Evolutionary conservation across 2,888 invertebrate species (phyloP), one percentile per base, ranked within the genome.

Genomic region (Pherbina coryleti): DNA sequence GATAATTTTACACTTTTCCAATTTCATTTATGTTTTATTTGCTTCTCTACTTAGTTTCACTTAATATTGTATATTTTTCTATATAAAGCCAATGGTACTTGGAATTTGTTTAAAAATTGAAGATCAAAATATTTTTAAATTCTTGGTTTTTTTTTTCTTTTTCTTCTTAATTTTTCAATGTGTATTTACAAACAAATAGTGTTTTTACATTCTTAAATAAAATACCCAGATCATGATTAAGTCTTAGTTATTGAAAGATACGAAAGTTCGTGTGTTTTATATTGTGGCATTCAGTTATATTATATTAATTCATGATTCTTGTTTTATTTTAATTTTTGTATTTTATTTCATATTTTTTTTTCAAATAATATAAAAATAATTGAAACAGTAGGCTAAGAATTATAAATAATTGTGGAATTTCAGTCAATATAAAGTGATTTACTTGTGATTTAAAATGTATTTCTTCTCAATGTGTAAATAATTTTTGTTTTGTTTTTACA

Each of bases 401-500:
- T 49, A 44, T 62, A 73, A 73, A 62, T 73, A 73, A 44, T 73
- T 73, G 60, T 73, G 62, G 44, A 31, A 75, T 66, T 67, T 75
- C 75, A 75, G 67, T 67, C 66, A 67, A 55, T 74, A 66, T 67
- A 25, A 67, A 25, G 67, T 55, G 37, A 67, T 31, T 75, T 72
- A 69, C 14, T 49, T 69, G 37, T 44, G 31, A 67, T 19, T 11
- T 66, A 37, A 37, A 66, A 66, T n/a, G 19, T 70, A 9, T 55
- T 44, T 44, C 11, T 44, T 34, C 34, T 53, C 19, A 72, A 73
- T 49, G 44, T 37, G 37, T 22, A 57, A 62, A 51, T 53, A 31
- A n/a, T 49, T 28, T 49, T 14, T 17, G 19, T 9, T 64, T 34
- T 53, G 11, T 31, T 66, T 22, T 19, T 83, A 82, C 82, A 82